phyloP scores from a whole-genome alignment of 2,888 invertebrate species.

The Callyntrura guangdongensis region DNA sequence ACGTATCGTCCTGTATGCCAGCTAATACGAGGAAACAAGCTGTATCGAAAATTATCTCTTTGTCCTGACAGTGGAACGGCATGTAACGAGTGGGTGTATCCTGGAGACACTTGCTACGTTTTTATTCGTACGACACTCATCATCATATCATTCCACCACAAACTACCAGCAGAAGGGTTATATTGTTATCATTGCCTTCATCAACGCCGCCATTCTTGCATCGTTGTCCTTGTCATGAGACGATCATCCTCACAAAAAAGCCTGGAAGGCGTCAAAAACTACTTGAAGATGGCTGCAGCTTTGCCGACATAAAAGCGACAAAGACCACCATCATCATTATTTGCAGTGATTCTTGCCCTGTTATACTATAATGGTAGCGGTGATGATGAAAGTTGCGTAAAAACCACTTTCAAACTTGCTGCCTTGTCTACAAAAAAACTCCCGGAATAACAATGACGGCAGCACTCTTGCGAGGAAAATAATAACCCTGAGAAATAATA shows the following conservation, averaged over 20 bases:
- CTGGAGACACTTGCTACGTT: neutral
- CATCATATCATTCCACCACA: neutral
- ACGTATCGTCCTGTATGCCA: constrained; percentile 34
- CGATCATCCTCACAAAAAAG: constrained; percentile 22
- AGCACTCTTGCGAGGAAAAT: no score
- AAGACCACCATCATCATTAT: neutral
- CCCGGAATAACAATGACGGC: no score
- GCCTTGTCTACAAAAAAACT: no score
- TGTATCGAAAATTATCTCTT: constrained; percentile 38
- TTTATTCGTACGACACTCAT: neutral
- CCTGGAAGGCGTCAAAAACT: constrained; percentile 68
- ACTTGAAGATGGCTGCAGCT: neutral
- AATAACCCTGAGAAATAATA: no score
- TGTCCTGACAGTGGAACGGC: neutral
- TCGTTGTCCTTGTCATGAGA: constrained; percentile 4
- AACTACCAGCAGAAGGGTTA: constrained; percentile 23
- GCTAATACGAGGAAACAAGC: constrained; percentile 47
- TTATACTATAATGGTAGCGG: neutral
- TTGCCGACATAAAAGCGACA: neutral
- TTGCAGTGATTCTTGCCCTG: neutral
- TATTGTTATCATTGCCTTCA: constrained; percentile 43
- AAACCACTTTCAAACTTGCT: neutral
- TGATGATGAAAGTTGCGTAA: constrained; percentile 10
- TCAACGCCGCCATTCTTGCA: constrained; percentile 47
- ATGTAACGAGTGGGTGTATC: neutral